Evolutionary conservation across 2,113 vertebrate genomes (phyloP), one percentile per base, ranked within the genome.

Genomic region (Sylvicapra grimmia): DNA sequence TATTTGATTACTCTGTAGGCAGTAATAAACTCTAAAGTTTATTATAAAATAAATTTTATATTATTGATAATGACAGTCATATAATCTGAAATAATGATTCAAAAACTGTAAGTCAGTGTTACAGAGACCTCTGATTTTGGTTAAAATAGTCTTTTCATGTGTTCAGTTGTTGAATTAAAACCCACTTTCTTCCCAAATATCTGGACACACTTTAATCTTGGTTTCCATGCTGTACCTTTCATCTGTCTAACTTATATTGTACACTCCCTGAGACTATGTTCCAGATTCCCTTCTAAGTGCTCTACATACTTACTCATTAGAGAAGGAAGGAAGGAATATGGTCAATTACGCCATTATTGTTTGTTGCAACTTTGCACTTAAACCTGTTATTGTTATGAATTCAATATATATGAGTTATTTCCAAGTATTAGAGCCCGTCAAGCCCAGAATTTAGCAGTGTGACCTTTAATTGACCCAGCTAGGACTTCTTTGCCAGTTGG

Each of bases 101-200:
- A 88, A 77, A 65, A 92, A 36, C 14, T 92, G 75, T 40, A 95
- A 77, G 29, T 63, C 47, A 82, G 0, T 56, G 31, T 90, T 83
- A 56, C 61, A 63, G 56, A 94, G 10, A 58, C 56, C 47, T 92
- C 27, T 86, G 80, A 65, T 84, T 90, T 93, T 53, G 44, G n/a
- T 91, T 80, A 65, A 77, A 77, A 59, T 56, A 40, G 13, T 72
- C 80, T 85, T 86, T 92, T 40, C 13, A 6, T 89, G 47, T 75
- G 6, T 84, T 89, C 88, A 63, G 18, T 87, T 82, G 65, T 85
- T 96, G 56, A 96, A 95, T 54, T 89, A 92, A 96, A 96, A 61
- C 13, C 54, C 8, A 61, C 68, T 96, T 94, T 59, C 54, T 86
- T 97, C 56, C 47, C 79, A 59, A 91, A 61, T 91, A 53, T 79